phyloP scores from a whole-genome alignment of 92 coral and sea anemone species.

The Parazoanthus atlanticus region DNA sequence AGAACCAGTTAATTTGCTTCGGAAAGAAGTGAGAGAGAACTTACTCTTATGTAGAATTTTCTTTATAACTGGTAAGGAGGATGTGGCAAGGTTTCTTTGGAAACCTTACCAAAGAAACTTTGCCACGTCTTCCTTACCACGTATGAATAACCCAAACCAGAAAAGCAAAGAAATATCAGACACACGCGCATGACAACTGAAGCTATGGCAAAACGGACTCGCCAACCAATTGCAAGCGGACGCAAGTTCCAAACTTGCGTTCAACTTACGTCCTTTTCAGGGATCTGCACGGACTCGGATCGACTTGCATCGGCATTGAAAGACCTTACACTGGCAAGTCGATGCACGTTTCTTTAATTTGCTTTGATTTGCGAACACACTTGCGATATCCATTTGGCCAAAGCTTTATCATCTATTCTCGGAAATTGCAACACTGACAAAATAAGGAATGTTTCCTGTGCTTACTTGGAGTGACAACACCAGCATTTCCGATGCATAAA shows the following conservation, averaged over 20 bases:
- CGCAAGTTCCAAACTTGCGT: no score
- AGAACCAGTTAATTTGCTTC: neutral
- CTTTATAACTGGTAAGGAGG: neutral
- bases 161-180: no score
- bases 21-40: neutral
- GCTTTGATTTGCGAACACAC: neutral
- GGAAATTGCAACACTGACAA: neutral
- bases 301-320: neutral
- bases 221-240: neutral
- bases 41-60: neutral
- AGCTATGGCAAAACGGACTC: neutral
- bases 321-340: neutral
- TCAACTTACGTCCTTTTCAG: neutral
- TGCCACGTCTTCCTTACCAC: neutral
- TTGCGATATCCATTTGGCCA: neutral
- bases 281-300: no score
- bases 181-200: neutral
- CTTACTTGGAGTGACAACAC: slow-evolving; percentile 79
- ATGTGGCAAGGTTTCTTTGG: neutral
- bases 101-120: no score
- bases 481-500: slow-evolving; percentile 83
- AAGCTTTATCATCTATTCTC: neutral
- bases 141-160: neutral
- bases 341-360: neutral
- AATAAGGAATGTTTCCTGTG: neutral